These are phyloP conservation scores for Erannis defoliaria DNA, from an alignment of 2,888 invertebrate genomes.

Conservation along the genomic window DNA sequence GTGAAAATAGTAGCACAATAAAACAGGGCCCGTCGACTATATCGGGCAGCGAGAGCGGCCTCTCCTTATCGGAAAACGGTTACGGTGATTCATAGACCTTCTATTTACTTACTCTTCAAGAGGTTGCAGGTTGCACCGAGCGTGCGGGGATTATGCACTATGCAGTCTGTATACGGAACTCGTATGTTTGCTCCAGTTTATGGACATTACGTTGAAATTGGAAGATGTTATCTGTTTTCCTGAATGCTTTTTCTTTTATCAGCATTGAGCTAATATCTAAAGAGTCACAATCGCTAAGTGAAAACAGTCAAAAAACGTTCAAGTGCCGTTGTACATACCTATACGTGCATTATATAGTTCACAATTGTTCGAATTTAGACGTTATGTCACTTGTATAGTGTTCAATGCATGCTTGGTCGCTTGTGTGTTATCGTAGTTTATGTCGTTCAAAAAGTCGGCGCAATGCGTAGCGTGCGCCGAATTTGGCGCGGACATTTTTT, in stretches of 20 bases:
- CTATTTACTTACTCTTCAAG: slow-evolving; percentile 70
- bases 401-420: too few species aligned
- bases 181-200: slow-evolving; percentile 20
- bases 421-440: too few species aligned
- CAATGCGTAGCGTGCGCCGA: too few species aligned
- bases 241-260: slow-evolving; percentile 7
- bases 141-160: slow-evolving; percentile 36
- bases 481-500: too few species aligned
- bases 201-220: slow-evolving; percentile 22
- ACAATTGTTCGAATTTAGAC: too few species aligned
- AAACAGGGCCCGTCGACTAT: slow-evolving; percentile 75
- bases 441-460: too few species aligned
- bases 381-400: too few species aligned
- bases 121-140: slow-evolving; percentile 49
- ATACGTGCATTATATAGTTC: too few species aligned
- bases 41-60: slow-evolving; percentile 65
- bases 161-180: slow-evolving; percentile 15
- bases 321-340: too few species aligned
- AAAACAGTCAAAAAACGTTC: too few species aligned
- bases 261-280: too few species aligned
- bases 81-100: slow-evolving; percentile 78
- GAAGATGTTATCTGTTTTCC: slow-evolving; percentile 10
- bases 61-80: slow-evolving; percentile 81
- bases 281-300: too few species aligned
- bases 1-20: slow-evolving; percentile 83